Evolutionary conservation across 2,113 vertebrate species (phyloP), one percentile per base, ranked within the genome.

Genomic region (Melanerpes aurifrons): DNA sequence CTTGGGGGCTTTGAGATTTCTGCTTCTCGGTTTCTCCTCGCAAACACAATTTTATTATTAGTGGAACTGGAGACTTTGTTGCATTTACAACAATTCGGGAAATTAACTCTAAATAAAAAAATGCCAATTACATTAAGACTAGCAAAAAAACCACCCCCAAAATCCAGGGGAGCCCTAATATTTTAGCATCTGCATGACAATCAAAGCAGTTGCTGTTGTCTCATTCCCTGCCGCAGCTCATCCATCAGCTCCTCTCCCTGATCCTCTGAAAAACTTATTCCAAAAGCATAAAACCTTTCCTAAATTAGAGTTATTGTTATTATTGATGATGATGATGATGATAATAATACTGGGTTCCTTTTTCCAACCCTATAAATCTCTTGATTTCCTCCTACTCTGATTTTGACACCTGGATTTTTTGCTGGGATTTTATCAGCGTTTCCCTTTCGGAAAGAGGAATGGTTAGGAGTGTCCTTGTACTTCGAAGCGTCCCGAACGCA

Each of bases 231-330:
- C 13, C 9, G 7, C 69, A 86, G 29, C 69, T 22, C 57, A 31
- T 29, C 32, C 78, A 9, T 5, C 61, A 28, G 29, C n/a, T 77
- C n/a, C 45, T 64, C 68, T 63, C 26, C 48, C 15, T 2, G 0
- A 15, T 10, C 6, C 24, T 3, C 57, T 1, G 1, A 17, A 17
- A 66, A 70, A 59, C 0, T 9, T 7, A 1, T 21, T 82, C 56
- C 35, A 67, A 85, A 79, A 17, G 10, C 12, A 12, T 9, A 63
- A 35, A 1, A 3, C 28, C 4, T 78, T 77, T 50, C 22, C 31
- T 45, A 66, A 57, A 50, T 26, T 21, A 7, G 70, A 24, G 24
- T 11, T 11, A 21, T 48, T 19, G 19, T 48, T 48, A 48, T 48
- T 48, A 21, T 9, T 48, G 18, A 40, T 40, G 10, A 40, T 40